A percentile compares a stretch with the other conserved stretches of the same genome.
Evolutionary conservation across 2,888 invertebrate species (phyloP).

Genomic region (Caenorhabditis sulstoni): DNA sequence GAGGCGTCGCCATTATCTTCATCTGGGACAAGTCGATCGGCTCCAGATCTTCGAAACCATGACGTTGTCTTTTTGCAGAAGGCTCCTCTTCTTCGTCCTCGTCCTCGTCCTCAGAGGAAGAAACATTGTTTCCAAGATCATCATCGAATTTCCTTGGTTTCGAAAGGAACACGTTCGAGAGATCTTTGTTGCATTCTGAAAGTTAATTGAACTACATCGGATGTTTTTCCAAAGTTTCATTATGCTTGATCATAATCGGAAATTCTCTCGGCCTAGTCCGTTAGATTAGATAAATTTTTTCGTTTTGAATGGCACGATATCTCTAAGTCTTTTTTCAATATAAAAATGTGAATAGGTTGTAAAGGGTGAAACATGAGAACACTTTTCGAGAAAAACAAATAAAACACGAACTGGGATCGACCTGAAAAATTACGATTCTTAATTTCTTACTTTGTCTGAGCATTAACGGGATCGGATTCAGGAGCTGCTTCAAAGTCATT

Average conservation of each 20-base stretch:
- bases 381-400: no score
- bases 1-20: conserved; percentile 7
- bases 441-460: conserved; percentile 6
- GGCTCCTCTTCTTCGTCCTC: conserved; percentile 6
- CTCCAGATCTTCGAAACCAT: background rate
- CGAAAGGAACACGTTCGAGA: background rate
- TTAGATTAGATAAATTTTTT: no score
- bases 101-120: background rate
- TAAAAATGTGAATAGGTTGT: no score
- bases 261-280: no score
- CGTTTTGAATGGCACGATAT: no score
- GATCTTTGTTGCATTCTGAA: conserved; percentile 6
- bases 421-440: no score
- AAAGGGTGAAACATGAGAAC: no score
- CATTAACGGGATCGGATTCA: conserved; percentile 5
- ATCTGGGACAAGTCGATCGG: conserved; percentile 23
- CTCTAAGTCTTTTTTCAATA: no score
- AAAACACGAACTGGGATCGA: no score
- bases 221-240: no score
- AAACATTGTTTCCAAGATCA: background rate
- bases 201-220: no score
- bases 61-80: background rate
- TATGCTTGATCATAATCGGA: no score
- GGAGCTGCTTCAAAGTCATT: conserved; percentile 4
- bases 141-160: background rate